phyloP scores from a whole-genome alignment of 2,888 invertebrate species.

The Caenorhabditis wallacei region DNA sequence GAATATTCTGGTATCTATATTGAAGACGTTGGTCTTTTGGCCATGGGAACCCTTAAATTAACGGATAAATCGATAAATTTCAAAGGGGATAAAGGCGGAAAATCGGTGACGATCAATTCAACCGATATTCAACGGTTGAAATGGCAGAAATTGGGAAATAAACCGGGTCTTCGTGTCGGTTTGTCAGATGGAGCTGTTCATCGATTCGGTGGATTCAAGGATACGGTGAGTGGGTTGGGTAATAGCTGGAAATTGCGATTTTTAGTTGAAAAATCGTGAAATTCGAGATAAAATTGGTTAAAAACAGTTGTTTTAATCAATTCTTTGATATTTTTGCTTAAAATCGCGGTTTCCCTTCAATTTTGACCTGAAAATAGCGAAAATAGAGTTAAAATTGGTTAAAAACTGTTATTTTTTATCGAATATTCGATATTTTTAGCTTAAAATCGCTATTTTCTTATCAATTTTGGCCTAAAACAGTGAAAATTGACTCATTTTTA shows the following conservation, averaged over 20 bases:
- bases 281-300: no score
- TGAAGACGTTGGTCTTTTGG: conserved; percentile 80
- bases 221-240: conserved; percentile 69
- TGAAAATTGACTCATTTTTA: no score
- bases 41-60: conserved; percentile 91
- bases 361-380: no score
- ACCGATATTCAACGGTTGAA: conserved; percentile 93
- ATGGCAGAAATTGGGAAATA: conserved; percentile 94
- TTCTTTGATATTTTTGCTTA: conserved; percentile 9
- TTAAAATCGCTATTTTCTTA: no score
- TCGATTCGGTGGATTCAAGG: conserved; percentile 95
- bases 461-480: no score
- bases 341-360: no score
- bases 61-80: conserved; percentile 93
- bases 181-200: conserved; percentile 93
- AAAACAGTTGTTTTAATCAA: no score
- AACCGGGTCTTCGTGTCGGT: conserved; percentile 93
- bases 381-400: no score
- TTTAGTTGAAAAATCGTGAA: not conserved
- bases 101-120: conserved; percentile 88
- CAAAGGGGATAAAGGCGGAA: conserved; percentile 96
- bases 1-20: conserved; percentile 76
- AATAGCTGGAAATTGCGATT: conserved; percentile 1
- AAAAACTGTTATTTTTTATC: no score
- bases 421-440: no score